These are phyloP conservation scores for Wiebesia pumilae DNA, from an alignment of 1,140 invertebrate genomes.

Conservation along the genomic window DNA sequence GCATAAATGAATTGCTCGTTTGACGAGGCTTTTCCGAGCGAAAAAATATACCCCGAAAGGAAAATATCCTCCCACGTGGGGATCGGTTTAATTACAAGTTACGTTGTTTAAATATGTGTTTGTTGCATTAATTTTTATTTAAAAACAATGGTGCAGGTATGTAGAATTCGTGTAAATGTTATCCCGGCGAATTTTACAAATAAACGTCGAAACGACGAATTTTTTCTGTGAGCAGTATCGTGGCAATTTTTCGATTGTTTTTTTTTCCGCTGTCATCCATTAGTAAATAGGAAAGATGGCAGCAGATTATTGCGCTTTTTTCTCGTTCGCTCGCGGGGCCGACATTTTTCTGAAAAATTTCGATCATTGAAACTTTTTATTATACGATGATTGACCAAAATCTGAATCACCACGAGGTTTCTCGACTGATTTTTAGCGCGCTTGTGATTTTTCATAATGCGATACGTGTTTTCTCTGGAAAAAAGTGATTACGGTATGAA, in stretches of 20 bases:
- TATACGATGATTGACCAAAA: constrained; percentile 42
- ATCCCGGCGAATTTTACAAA: constrained; percentile 29
- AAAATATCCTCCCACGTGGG: constrained; percentile 76
- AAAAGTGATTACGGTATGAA: constrained; percentile 10
- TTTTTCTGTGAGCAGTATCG: constrained; percentile 65
- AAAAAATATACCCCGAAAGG: constrained; percentile 74
- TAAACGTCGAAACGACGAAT: constrained; percentile 23
- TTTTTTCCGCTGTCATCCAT: constrained; percentile 73
- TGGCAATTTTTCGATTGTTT: constrained; percentile 73
- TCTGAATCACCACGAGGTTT: constrained; percentile 52
- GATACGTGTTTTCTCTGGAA: constrained; percentile 34
- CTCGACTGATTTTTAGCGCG: constrained; percentile 47
- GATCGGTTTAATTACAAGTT: constrained; percentile 73
- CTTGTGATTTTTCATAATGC: constrained; percentile 34
- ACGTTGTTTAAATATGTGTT: constrained; percentile 75
- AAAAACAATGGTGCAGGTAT: constrained; percentile 73
- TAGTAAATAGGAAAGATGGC: constrained; percentile 76
- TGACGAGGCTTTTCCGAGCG: constrained; percentile 72
- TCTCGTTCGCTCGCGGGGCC: constrained; percentile 66
- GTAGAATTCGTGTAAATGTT: constrained; percentile 61
- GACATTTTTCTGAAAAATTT: constrained; percentile 69
- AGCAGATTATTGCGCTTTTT: constrained; percentile 76
- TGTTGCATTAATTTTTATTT: constrained; percentile 72
- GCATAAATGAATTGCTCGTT: constrained; percentile 57
- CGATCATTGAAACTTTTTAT: constrained; percentile 46